Conservation (phyloP, 1,140 invertebrate species). For the Nasonia longicornis region DNA sequence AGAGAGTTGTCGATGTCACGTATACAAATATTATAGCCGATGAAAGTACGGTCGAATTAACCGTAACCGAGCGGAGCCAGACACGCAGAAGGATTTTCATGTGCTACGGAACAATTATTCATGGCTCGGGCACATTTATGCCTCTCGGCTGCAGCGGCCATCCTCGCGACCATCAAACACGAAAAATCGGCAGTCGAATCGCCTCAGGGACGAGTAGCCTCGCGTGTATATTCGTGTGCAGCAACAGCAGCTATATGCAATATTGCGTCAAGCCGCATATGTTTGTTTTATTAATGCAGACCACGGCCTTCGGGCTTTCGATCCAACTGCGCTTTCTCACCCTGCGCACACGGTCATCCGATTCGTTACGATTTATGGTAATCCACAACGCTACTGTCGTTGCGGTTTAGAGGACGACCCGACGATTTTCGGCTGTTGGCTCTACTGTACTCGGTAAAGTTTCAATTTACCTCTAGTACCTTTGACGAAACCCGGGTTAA, state of each 20-base stretch:
- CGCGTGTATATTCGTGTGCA: background rate
- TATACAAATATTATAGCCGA: constrained; percentile 7
- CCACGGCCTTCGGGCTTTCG: constrained; percentile 58
- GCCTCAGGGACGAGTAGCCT: constrained; percentile 3
- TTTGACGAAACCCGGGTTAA: background rate
- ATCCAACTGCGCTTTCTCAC: constrained; percentile 42
- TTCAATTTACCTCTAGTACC: background rate
- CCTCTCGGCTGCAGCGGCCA: background rate
- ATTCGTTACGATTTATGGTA: constrained; percentile 24
- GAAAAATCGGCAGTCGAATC: constrained; percentile 30
- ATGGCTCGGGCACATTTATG: constrained; percentile 15
- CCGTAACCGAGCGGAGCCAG: background rate
- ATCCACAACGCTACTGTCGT: background rate
- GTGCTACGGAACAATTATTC: constrained; percentile 29
- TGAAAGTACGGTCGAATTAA: constrained; percentile 25
- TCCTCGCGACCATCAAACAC: constrained; percentile 22
- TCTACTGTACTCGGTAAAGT: background rate
- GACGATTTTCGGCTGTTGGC: background rate
- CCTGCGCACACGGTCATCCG: constrained; percentile 1
- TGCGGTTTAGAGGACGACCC: background rate
- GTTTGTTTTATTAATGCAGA: constrained; percentile 65
- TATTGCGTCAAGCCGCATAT: constrained; percentile 60
- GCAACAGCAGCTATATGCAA: constrained; percentile 47
- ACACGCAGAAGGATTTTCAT: constrained; percentile 10
- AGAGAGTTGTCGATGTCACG: background rate